phyloP scores from a whole-genome alignment of 2,113 vertebrate genomes.

The Oreochromis niloticus region DNA sequence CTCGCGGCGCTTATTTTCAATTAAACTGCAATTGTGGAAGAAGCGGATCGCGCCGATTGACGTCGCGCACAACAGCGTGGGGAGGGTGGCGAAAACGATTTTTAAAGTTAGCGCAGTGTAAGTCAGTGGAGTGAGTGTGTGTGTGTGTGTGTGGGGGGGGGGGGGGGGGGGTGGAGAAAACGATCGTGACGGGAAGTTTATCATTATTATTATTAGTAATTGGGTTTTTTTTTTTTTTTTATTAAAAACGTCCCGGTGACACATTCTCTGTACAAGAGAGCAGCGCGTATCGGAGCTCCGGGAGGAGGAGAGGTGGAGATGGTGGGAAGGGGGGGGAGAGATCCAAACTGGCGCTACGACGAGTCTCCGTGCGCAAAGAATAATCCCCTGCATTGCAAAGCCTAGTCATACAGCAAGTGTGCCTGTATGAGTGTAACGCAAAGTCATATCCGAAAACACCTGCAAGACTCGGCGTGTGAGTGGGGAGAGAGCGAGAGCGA shows the following conservation, averaged over 20 bases:
- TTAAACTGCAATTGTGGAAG: constrained; percentile 30
- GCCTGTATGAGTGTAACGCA: constrained; percentile 11
- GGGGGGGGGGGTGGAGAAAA: neutral
- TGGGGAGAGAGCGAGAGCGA: neutral
- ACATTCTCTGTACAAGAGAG: neutral
- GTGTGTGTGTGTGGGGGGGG: neutral
- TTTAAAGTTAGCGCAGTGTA: neutral
- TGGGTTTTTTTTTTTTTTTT: neutral
- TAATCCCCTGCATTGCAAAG: neutral
- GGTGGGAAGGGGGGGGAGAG: neutral
- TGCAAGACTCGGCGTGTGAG: constrained; percentile 24
- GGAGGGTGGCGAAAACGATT: neutral
- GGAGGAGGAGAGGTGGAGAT: neutral
- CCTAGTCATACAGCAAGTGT: neutral
- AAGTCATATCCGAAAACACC: constrained; percentile 55
- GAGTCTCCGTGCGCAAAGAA: constrained; percentile 28
- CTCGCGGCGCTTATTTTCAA: constrained; percentile 38
- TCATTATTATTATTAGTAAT: neutral
- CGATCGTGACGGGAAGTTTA: neutral
- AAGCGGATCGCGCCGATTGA: neutral
- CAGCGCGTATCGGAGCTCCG: neutral
- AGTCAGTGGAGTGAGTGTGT: neutral
- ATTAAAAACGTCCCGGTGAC: neutral
- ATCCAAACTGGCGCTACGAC: neutral
- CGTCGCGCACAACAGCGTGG: neutral